Conservation (phyloP, 1,140 invertebrate species). For the Heterodera carotae region DNA sequence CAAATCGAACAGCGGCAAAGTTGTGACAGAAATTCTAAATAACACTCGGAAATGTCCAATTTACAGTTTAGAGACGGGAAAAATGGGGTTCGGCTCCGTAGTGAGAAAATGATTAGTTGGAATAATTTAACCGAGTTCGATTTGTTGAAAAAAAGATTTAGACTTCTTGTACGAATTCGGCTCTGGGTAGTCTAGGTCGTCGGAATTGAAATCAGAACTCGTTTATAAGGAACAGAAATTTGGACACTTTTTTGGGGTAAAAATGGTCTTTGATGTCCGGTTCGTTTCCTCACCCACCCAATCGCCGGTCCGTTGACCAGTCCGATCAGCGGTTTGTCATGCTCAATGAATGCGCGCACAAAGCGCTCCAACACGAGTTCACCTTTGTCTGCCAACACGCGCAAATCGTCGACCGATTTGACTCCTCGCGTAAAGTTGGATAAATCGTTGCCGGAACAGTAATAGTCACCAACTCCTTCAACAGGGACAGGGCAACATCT, state of each 20-base stretch:
- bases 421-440: constrained; percentile 67
- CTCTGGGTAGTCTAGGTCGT: no score
- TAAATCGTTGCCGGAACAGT: constrained; percentile 83
- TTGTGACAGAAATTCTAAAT: constrained; percentile 78
- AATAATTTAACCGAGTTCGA: no score
- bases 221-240: no score
- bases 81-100: no score
- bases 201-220: no score
- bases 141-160: background rate
- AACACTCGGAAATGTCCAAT: no score
- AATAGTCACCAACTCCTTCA: constrained; percentile 41
- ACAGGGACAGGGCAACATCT: no score
- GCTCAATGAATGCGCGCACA: constrained; percentile 79
- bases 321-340: constrained; percentile 83
- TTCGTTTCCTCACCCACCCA: constrained; percentile 67
- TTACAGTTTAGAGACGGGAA: no score
- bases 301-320: constrained; percentile 91
- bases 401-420: constrained; percentile 62
- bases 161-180: no score
- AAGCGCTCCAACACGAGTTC: constrained; percentile 70
- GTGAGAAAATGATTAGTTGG: no score
- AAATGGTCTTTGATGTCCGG: no score
- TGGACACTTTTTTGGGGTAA: no score
- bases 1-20: constrained; percentile 81
- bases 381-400: constrained; percentile 66